Conservation (phyloP, 2,113 vertebrate species). For the Nycticryphes semicollaris region DNA sequence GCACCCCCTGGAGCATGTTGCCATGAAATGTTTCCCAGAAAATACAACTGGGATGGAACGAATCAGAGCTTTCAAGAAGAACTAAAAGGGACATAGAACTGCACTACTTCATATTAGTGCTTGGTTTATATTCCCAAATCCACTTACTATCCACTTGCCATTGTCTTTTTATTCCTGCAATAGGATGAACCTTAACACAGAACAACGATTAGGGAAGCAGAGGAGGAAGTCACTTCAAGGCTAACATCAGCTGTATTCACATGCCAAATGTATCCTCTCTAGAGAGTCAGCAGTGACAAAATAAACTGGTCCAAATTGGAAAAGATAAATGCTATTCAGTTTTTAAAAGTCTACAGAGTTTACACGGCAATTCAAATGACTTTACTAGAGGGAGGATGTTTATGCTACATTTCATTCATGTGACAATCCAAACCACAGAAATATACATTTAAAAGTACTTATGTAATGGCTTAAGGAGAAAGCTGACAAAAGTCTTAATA, state of each 20-base stretch:
- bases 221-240: background rate
- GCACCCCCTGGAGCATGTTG: no score
- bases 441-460: background rate
- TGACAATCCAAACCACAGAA: background rate
- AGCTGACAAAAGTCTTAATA: background rate
- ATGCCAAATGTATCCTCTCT: background rate
- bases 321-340: background rate
- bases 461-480: background rate
- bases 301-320: background rate
- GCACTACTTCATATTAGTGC: background rate
- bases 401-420: background rate
- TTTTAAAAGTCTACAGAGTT: background rate
- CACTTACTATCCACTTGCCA: background rate
- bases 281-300: background rate
- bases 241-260: background rate
- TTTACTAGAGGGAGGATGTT: background rate
- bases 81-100: background rate
- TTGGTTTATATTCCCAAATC: background rate
- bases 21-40: background rate
- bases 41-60: background rate
- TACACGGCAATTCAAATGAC: background rate
- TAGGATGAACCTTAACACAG: background rate
- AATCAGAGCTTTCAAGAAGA: background rate
- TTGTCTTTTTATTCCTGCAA: background rate
- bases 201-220: background rate